Percentiles rank a stretch among this genome's conserved stretches.
These are phyloP conservation scores for Alauda arvensis DNA, from an alignment of 2,797 vertebrate species.

Conservation along the genomic window DNA sequence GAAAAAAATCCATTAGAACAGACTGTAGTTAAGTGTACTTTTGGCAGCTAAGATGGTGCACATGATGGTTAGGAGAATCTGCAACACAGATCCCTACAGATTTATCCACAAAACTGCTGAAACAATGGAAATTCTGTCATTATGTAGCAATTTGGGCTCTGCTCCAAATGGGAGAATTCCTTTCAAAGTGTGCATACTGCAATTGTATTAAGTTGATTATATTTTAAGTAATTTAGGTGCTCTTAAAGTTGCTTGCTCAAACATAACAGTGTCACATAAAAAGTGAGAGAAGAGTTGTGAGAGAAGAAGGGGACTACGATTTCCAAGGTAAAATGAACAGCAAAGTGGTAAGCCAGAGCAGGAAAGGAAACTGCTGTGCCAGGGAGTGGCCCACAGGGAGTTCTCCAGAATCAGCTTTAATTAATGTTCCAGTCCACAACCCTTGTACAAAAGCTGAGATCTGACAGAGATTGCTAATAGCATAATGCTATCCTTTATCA, in stretches of 20 bases:
- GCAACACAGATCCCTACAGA: background rate
- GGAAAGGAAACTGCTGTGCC: background rate
- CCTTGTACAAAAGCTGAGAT: slow-evolving; percentile 8
- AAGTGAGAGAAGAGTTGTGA: background rate
- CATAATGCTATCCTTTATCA: background rate
- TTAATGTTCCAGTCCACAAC: slow-evolving; percentile 16
- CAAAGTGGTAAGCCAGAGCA: background rate
- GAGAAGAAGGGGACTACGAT: background rate
- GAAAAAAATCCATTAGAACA: background rate
- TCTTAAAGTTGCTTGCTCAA: background rate
- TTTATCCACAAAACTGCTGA: background rate
- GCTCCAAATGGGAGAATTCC: background rate
- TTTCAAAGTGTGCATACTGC: background rate
- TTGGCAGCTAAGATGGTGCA: background rate
- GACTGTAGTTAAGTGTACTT: background rate
- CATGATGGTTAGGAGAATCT: background rate
- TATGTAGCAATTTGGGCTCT: background rate
- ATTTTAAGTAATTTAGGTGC: background rate
- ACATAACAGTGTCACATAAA: background rate
- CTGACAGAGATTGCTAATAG: background rate
- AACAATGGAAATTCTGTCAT: background rate
- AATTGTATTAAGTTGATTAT: background rate
- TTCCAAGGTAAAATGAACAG: background rate
- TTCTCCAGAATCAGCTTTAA: background rate
- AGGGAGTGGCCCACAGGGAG: background rate